A percentile compares a stretch with the other conserved stretches of the same genome.
Evolutionary conservation across 2,797 vertebrate genomes (phyloP).

Genomic region (Coranthus polyacanthus): DNA sequence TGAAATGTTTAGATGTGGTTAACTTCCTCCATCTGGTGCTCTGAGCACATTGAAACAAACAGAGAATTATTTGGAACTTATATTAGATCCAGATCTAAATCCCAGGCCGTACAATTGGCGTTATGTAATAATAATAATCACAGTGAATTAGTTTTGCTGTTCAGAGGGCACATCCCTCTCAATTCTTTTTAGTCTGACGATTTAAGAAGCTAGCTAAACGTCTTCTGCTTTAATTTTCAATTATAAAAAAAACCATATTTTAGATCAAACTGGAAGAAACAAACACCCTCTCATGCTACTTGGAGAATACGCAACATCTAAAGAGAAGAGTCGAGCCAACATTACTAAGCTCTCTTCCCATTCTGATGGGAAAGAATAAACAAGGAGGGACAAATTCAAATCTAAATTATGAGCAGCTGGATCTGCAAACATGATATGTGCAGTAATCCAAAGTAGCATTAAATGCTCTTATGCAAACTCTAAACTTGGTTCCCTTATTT

Average conservation of each 20-base stretch:
- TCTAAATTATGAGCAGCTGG: constrained; percentile 33
- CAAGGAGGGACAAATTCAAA: constrained; percentile 14
- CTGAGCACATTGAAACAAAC: constrained; percentile 35
- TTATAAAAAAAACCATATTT: constrained; percentile 7
- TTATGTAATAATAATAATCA: constrained; percentile 38
- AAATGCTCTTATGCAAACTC: constrained; percentile 4
- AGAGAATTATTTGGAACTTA: constrained; percentile 35
- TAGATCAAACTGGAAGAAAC: constrained; percentile 3
- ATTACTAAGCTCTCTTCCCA: constrained; percentile 4
- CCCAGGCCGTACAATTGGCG: constrained; percentile 14
- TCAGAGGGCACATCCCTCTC: neutral
- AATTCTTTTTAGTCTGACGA: constrained; percentile 19
- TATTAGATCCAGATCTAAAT: constrained; percentile 47
- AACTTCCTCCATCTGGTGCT: constrained; percentile 41
- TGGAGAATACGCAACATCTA: constrained; percentile 29
- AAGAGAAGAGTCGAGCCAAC: constrained; percentile 14
- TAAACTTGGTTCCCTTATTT: neutral
- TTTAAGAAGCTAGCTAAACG: constrained; percentile 22
- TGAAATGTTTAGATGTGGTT: constrained; percentile 39
- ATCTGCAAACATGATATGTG: constrained; percentile 23
- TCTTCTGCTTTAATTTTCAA: constrained; percentile 33
- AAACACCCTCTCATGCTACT: constrained; percentile 2
- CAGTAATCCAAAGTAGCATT: constrained; percentile 7
- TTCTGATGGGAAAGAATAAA: constrained; percentile 31
- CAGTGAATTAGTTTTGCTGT: constrained; percentile 21